Base-by-base conservation (phyloP, 2,113 vertebrate genomes). In the Chaenogobius annularis region DNA sequence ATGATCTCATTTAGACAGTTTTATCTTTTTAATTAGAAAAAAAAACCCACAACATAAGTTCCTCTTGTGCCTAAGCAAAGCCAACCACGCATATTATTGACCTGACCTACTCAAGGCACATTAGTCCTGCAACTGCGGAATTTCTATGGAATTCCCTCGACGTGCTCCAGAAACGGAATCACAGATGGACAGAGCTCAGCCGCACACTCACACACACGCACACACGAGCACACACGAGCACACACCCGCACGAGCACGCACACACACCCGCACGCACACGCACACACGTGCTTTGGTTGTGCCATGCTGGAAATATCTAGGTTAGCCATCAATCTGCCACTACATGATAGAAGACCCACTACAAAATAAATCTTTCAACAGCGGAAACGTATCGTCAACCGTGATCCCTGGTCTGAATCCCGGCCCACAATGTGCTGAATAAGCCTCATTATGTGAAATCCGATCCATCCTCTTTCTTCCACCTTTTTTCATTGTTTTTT, bases 371-470 rank as follows among this genome's bases (percentile, higher is more conserved):
- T 82, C 64, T 65, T 66, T 78, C 19, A 23, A 43, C 22, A 62
- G 12, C 26, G n/a, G 3, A 67, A 17, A 56, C 56, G 48, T 73
- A 55, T 47, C 15, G 23, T 31, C 56, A 59, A 44, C 58, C 23
- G 52, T 70, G 35, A 73, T 67, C 73, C 12, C 10, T 37, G n/a
- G n/a, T 35, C 43, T 58, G 6, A 73, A 73, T 37, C 8, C 50
- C 17, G 10, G 23, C 70, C 26, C 14, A 10, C 37, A 0, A 19
- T 0, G 10, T 73, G 71, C 5, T 70, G 76, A 73, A 31, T 31
- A 31, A 81, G 78, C 79, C 77, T 72, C 75, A 63, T 78, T 76
- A 71, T 72, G 10, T 80, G 87, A 89, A 85, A 86, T 44, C 69
- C 0, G 74, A 91, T 59, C 67, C 22, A 12, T 69, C 66, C 68